Conservation (phyloP, 1,140 invertebrate species). For the Potamilus streckersoni region DNA sequence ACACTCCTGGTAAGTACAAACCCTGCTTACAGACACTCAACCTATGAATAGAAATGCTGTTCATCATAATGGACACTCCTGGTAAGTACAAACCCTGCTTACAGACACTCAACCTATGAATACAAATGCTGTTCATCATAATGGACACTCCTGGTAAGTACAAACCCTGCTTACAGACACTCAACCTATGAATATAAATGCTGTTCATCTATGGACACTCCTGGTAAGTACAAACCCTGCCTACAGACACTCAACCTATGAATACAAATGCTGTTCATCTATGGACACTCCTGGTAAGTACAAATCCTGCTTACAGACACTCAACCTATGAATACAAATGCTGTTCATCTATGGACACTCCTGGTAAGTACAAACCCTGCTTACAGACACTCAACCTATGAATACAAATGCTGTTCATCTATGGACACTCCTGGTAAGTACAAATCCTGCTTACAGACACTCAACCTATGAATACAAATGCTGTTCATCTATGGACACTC, state of each 20-base stretch:
- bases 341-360: constrained; percentile 84
- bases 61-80: constrained; percentile 70
- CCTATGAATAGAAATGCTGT: too few relatives aligned
- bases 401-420: constrained; percentile 74
- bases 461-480: too few relatives aligned
- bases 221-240: constrained; percentile 69
- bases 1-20: constrained; percentile 75
- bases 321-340: too few relatives aligned
- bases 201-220: constrained; percentile 84
- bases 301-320: neutral
- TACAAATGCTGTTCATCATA: too few relatives aligned
- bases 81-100: constrained; percentile 60
- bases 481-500: constrained; percentile 84
- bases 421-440: constrained; percentile 79
- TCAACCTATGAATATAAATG: too few relatives aligned
- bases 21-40: neutral
- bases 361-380: constrained; percentile 69
- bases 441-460: neutral
- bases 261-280: constrained; percentile 74
- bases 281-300: constrained; percentile 79
- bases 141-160: constrained; percentile 73
- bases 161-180: neutral
- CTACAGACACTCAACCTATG: too few relatives aligned
- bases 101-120: too few relatives aligned
- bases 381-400: too few relatives aligned